Conservation (phyloP, 2,113 vertebrate genomes). For the Tautogolabrus adspersus region DNA sequence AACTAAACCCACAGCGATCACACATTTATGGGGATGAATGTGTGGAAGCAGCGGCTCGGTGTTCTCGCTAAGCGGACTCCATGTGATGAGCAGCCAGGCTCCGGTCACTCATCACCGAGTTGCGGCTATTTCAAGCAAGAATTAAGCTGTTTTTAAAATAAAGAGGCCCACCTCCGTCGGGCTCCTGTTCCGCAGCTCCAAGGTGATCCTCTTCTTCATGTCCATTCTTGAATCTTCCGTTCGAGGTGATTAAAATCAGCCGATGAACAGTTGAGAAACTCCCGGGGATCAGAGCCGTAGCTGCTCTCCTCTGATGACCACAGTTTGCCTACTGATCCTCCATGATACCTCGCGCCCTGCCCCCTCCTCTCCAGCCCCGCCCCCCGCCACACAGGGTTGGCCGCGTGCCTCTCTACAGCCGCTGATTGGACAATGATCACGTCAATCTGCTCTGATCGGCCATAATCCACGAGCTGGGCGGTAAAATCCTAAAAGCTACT, state of each 20-base stretch:
- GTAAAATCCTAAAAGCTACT: background rate
- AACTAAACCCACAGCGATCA: background rate
- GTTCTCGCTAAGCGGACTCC: conserved; percentile 22
- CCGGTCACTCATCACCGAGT: conserved; percentile 45
- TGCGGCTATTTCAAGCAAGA: conserved; percentile 41
- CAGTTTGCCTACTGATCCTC: conserved; percentile 90
- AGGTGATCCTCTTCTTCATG: conserved; percentile 90
- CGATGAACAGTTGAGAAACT: conserved; percentile 50
- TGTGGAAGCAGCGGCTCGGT: background rate
- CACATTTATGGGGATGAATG: background rate
- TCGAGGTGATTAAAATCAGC: background rate
- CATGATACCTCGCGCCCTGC: conserved; percentile 91
- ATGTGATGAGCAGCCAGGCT: conserved; percentile 40
- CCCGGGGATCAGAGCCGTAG: conserved; percentile 57
- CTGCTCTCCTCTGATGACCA: conserved; percentile 85
- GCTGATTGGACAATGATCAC: conserved; percentile 38
- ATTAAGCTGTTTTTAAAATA: conserved; percentile 33
- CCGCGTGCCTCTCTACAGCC: background rate
- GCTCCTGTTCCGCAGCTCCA: conserved; percentile 88
- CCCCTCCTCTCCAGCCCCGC: conserved; percentile 82
- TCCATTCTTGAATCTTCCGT: conserved; percentile 78
- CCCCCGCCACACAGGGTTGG: conserved; percentile 78
- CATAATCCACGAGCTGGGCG: conserved; percentile 37
- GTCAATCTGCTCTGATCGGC: conserved; percentile 62
- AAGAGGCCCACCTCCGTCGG: conserved; percentile 86